Evolutionary conservation across 2,113 vertebrate genomes (phyloP).

Genomic region (Datnioides undecimradiatus): DNA sequence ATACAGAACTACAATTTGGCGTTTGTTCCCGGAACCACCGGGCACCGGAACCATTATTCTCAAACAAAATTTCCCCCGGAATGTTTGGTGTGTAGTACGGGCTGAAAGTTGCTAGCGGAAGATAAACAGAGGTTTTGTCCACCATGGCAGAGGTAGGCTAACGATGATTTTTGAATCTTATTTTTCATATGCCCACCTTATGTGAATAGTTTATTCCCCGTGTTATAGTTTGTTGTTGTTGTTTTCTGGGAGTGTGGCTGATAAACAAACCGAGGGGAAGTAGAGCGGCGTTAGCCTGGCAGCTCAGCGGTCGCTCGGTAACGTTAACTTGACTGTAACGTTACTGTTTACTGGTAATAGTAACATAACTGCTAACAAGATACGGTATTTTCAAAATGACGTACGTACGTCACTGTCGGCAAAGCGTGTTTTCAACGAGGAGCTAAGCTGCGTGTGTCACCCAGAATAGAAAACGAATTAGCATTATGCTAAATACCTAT

Average conservation of each 20-base stretch:
- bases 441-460: neutral
- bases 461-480: too few relatives aligned
- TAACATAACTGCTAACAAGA: neutral
- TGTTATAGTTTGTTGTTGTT: neutral
- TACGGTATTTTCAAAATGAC: accelerated
- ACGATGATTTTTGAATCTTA: neutral
- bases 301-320: constrained; percentile 10
- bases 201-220: accelerated
- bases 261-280: neutral
- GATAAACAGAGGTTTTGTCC: constrained; percentile 51
- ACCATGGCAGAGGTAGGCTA: constrained; percentile 76
- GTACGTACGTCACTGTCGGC: neutral
- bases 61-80: constrained; percentile 28
- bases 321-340: neutral
- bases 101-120: constrained; percentile 29
- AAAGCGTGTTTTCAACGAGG: neutral
- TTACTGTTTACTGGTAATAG: neutral
- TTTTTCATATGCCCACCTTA: neutral
- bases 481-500: neutral
- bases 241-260: neutral
- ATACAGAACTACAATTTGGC: too few relatives aligned
- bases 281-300: constrained; percentile 7
- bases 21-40: too few relatives aligned
- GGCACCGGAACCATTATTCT: constrained; percentile 41
- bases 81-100: neutral